Evolutionary conservation across 2,888 invertebrate genomes (phyloP), one percentile per base, ranked within the genome.

Genomic region (Acleris literana): DNA sequence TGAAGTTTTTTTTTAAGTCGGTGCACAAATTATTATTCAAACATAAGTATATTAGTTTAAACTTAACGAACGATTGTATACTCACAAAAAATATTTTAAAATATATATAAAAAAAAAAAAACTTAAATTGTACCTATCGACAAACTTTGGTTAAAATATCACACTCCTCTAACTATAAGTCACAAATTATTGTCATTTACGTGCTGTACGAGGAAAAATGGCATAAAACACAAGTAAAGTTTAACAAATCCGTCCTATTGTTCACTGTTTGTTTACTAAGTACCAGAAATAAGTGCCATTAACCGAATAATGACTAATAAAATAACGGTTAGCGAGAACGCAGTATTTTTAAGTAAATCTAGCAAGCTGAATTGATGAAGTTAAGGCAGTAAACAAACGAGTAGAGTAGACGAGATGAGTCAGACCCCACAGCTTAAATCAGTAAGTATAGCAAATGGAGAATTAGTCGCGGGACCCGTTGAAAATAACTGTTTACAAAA

Each of bases 401-500:
- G 48, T 63, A 63, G 20, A 46, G 48, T 63, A 63, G 55, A 25
- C 22, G 55, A 57, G 25, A 48, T 66, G 69, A 66, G 60, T 69
- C 69, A 69, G 53, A 49, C 39, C 29, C 20, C 4, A 13, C 66
- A 74, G 69, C 72, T 73, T 71, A 78, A 82, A 82, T 80, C 79
- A 73, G 75, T 70, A 68, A 72, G 73, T 80, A 75, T 76, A 78
- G 70, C 78, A 70, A 80, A 81, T 77, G 69, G 62, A 73, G 72
- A 76, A 83, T 84, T 85, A 77, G 79, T 76, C 71, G 74, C 76
- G 71, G 53, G 55, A 68, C 59, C 71, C 74, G 77, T 76, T 72
- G 72, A 77, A 74, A 84, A 84, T 76, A 72, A 78, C 82, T 81
- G 80, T 82, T 84, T 80, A 73, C 76, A 69, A 79, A 83, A 79